Conservation (phyloP, 2,888 invertebrate genomes). For the Plebejus anna region DNA sequence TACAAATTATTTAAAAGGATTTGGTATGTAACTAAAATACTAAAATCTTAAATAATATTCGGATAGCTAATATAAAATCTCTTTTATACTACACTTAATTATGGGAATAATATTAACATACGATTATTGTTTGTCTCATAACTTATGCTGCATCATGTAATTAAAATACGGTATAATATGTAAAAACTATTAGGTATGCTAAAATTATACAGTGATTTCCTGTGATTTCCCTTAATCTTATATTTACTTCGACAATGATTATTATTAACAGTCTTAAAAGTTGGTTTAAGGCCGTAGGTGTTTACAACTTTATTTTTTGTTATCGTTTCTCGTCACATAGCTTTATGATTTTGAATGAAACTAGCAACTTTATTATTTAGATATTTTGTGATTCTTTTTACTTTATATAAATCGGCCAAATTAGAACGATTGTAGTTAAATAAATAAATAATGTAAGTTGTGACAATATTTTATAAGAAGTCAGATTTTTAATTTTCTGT, state of each 20-base stretch:
- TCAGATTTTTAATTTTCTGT: neutral
- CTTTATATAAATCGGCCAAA: too few species aligned
- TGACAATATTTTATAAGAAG: too few species aligned
- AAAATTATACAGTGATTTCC: too few species aligned
- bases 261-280: neutral
- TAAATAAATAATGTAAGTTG: too few species aligned
- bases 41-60: conserved; percentile 4
- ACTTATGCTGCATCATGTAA: neutral
- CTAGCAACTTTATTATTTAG: too few species aligned
- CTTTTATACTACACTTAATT: neutral
- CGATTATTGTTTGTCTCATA: neutral
- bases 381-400: too few species aligned
- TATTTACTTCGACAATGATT: too few species aligned
- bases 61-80: neutral
- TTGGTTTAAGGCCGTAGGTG: neutral
- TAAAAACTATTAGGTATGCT: too few species aligned
- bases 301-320: neutral
- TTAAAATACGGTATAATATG: neutral
- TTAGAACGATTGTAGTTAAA: too few species aligned
- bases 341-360: too few species aligned
- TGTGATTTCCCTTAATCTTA: too few species aligned
- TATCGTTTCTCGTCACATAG: neutral
- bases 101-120: neutral
- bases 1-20: neutral
- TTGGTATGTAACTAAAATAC: neutral